A percentile compares a stretch with the other conserved stretches of the same genome.
phyloP scores from a whole-genome alignment of 2,888 invertebrate species.

The Luffia ferchaultella region DNA sequence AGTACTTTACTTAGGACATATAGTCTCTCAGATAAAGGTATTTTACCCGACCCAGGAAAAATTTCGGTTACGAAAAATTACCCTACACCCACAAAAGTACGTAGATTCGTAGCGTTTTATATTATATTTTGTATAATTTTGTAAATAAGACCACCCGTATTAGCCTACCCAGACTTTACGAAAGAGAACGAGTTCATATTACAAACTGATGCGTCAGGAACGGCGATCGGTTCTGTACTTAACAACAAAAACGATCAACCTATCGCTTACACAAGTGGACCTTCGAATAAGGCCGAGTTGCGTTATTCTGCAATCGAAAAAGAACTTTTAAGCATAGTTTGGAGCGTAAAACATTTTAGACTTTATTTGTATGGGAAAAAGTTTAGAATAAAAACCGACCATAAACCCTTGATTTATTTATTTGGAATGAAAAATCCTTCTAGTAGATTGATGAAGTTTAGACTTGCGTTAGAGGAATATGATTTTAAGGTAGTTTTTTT shows the following conservation, averaged over 20 bases:
- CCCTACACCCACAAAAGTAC: constrained; percentile 13
- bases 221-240: constrained; percentile 21
- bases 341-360: constrained; percentile 20
- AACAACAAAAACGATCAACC: constrained; percentile 15
- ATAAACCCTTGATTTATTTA: constrained; percentile 19
- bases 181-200: constrained; percentile 16
- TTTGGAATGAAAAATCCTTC: too few relatives aligned
- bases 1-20: constrained; percentile 16
- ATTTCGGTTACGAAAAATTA: constrained; percentile 7
- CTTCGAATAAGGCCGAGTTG: constrained; percentile 16
- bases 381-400: constrained; percentile 23
- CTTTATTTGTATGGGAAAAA: constrained; percentile 25
- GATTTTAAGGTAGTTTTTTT: too few relatives aligned
- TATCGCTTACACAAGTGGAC: too few relatives aligned
- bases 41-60: too few relatives aligned
- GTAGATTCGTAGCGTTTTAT: constrained; percentile 22
- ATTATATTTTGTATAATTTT: constrained; percentile 27
- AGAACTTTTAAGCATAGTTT: constrained; percentile 20
- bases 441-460: too few relatives aligned
- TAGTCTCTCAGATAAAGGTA: too few relatives aligned
- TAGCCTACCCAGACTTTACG: constrained; percentile 19
- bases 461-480: too few relatives aligned
- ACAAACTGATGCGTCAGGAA: constrained; percentile 24
- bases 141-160: constrained; percentile 6
- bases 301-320: too few relatives aligned